phyloP scores from a whole-genome alignment of 2,113 vertebrate species.

The Salvelinus alpinus region DNA sequence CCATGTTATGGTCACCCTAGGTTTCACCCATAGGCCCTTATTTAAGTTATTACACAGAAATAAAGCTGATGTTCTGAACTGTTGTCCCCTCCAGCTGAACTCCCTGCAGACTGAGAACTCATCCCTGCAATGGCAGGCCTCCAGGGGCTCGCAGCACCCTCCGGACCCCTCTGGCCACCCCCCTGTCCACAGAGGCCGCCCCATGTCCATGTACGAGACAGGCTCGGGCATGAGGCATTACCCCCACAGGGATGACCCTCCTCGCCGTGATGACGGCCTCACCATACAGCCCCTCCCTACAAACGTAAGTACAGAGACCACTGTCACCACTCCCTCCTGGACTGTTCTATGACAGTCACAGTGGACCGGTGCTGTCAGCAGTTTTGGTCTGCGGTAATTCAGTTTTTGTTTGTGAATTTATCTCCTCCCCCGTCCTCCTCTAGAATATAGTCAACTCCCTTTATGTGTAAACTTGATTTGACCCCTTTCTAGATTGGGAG shows the following conservation, averaged over 20 bases:
- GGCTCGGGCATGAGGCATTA: slow-evolving; percentile 90
- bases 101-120: slow-evolving; percentile 95
- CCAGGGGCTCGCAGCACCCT: slow-evolving; percentile 76
- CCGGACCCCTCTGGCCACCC: slow-evolving; percentile 82
- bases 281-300: slow-evolving; percentile 90
- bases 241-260: slow-evolving; percentile 84
- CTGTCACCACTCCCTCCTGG: neutral
- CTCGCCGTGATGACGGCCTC: slow-evolving; percentile 82
- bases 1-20: slow-evolving; percentile 14
- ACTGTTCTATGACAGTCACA: slow-evolving; percentile 12
- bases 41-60: slow-evolving; percentile 11
- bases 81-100: slow-evolving; percentile 88
- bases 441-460: neutral
- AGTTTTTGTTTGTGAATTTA: neutral
- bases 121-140: slow-evolving; percentile 86
- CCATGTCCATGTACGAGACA: slow-evolving; percentile 99
- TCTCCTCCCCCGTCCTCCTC: neutral
- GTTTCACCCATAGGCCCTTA: no score
- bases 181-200: slow-evolving; percentile 85
- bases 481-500: slow-evolving; percentile 96
- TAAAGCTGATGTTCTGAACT: neutral
- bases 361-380: neutral
- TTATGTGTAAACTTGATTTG: slow-evolving; percentile 80
- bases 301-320: slow-evolving; percentile 83
- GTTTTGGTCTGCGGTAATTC: slow-evolving; percentile 53